phyloP scores from a whole-genome alignment of 2,888 invertebrate genomes.

The Biston betularia region DNA sequence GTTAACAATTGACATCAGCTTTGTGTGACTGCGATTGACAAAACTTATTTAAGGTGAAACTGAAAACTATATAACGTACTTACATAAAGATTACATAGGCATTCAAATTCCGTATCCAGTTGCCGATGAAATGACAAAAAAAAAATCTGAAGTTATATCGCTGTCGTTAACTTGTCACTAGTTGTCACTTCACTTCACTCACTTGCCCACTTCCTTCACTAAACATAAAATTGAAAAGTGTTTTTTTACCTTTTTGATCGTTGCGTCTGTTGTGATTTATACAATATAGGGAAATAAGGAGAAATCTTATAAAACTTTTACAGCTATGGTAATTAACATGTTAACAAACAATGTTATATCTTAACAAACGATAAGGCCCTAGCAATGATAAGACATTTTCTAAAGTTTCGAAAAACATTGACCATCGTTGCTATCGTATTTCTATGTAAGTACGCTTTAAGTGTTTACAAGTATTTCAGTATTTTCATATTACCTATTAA shows the following conservation, averaged over 20 bases:
- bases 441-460: conserved; percentile 66
- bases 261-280: neutral
- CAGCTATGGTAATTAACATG: conserved; percentile 1
- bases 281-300: neutral
- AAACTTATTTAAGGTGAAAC: too few species aligned
- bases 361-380: conserved; percentile 54
- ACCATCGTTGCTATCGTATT: conserved; percentile 66
- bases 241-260: neutral
- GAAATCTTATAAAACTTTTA: neutral
- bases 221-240: too few species aligned
- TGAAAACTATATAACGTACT: too few species aligned
- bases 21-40: too few species aligned
- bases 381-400: conserved; percentile 80
- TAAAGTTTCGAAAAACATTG: conserved; percentile 78
- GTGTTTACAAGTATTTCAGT: neutral
- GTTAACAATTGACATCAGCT: too few species aligned
- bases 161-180: too few species aligned
- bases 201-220: too few species aligned
- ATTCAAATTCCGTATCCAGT: too few species aligned
- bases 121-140: too few species aligned
- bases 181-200: neutral
- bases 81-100: too few species aligned
- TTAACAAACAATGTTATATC: conserved; percentile 66
- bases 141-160: too few species aligned
- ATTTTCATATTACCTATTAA: neutral